Evolutionary conservation across 2,797 vertebrate genomes (phyloP).

Genomic region (Cynopterus sphinx): DNA sequence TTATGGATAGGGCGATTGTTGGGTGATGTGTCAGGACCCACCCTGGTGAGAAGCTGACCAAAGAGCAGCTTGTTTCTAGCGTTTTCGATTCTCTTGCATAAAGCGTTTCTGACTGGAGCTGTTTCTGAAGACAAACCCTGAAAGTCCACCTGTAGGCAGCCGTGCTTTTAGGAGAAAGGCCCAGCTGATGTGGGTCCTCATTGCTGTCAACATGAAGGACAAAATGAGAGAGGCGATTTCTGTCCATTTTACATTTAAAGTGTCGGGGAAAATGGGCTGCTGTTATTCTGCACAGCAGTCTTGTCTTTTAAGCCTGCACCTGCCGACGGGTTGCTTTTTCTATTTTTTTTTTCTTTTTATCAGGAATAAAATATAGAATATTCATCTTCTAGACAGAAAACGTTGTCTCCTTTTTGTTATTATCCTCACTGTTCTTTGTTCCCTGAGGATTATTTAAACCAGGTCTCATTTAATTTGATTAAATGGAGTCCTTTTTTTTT

Average conservation of each 20-base stretch:
- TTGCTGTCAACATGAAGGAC: neutral
- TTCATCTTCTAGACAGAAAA: neutral
- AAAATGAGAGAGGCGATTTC: neutral
- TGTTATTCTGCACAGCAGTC: neutral
- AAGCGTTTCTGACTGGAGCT: neutral
- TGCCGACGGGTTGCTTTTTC: neutral
- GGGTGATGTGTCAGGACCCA: no score
- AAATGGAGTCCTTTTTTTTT: neutral
- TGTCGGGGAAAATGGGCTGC: neutral
- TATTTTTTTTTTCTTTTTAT: neutral
- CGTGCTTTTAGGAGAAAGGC: neutral
- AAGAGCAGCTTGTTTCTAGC: neutral
- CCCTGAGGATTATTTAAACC: neutral
- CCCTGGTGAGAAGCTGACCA: neutral
- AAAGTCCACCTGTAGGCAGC: accelerated
- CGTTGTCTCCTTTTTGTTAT: neutral
- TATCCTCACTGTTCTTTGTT: neutral
- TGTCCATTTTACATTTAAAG: neutral
- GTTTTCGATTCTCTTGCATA: neutral
- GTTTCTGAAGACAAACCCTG: neutral
- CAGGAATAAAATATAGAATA: neutral
- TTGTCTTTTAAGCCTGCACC: neutral
- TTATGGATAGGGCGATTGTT: neutral
- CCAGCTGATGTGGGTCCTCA: neutral
- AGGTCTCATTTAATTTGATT: constrained; percentile 53